Evolutionary conservation across 53 echinoderm and acorn worm genomes (phyloP), one percentile per base, ranked within the genome.

Genomic region (Mesocentrotus franciscanus): DNA sequence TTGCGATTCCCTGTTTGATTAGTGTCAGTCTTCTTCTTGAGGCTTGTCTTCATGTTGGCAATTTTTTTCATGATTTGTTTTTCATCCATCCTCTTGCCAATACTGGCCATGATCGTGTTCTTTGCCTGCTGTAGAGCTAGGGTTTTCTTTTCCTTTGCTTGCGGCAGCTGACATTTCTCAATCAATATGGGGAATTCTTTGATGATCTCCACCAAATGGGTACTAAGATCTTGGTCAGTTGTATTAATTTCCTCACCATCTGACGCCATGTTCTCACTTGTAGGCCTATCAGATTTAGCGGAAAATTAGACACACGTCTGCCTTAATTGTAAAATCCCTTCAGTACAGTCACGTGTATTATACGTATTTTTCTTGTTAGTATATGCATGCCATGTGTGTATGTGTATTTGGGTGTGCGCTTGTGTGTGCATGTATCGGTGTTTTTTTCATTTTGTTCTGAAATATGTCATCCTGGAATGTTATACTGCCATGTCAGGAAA

Each of bases 141-240:
- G 18, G 16, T 56, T 89, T 89, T 89, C 24, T 89, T 89, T 89
- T 89, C 90, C 90, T 89, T 89, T 89, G 90, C 90, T 89, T 89
- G 90, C 20, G 90, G 90, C 58, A 89, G 90, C 60, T 89, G 90
- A 57, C 90, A 58, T 24, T 89, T 89, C 90, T 58, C 56, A 10
- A 89, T 17, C 26, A 89, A 24, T 27, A 58, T 24, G 26, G 90
- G 90, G 58, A 70, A 70, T 70, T 70, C 39, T 70, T 70, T 70
- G 70, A 70, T 70, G 18, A 70, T 70, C 70, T 70, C 70, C 70
- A 70, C 70, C 18, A 70, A 70, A 70, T 20, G 20, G 22, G 18
- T 70, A 22, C 70, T 70, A 22, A 70, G 70, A 22, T 70, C 24
- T 70, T 70, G 70, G 22, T 70, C 70, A 70, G 18, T 20, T 70